phyloP scores from a whole-genome alignment of 64 coral and sea anemone species.

The Stylophora pistillata region DNA sequence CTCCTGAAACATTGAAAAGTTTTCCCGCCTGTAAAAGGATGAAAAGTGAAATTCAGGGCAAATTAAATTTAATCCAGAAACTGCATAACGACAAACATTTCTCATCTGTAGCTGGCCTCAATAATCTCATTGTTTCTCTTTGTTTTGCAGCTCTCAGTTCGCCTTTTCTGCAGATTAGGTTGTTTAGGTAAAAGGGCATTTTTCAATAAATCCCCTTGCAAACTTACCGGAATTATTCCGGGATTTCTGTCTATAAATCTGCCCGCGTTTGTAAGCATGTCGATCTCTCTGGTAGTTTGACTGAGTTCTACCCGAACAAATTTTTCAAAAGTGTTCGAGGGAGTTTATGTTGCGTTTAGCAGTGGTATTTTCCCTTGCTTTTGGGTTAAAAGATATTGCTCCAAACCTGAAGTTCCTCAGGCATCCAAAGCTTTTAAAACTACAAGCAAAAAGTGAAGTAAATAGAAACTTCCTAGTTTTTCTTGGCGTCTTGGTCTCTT shows the following conservation, averaged over 20 bases:
- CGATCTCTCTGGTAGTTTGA: background rate
- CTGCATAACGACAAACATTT: no score
- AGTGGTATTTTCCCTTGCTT: background rate
- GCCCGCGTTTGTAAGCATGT: constrained; percentile 84
- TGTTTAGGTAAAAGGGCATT: background rate
- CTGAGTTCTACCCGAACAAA: background rate
- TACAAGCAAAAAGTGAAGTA: background rate
- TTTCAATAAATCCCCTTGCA: background rate
- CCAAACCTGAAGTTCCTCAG: no score
- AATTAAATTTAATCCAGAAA: no score
- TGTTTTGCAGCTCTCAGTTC: background rate
- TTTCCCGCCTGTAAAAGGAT: constrained; percentile 76
- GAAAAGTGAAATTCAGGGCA: background rate
- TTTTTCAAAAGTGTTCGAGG: background rate
- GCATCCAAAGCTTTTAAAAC: background rate
- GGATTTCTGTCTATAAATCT: constrained; percentile 92
- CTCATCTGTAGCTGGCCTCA: no score
- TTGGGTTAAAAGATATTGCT: background rate
- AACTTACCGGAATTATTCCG: constrained; percentile 71
- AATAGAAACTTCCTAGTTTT: constrained; percentile 3
- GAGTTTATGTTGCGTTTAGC: background rate
- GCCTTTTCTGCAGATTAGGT: background rate
- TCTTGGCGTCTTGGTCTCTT: background rate
- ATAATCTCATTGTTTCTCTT: background rate
- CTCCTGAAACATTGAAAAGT: constrained; percentile 62